Evolutionary conservation across 1,140 invertebrate genomes (phyloP).

Genomic region (Hypsibius dujardini): DNA sequence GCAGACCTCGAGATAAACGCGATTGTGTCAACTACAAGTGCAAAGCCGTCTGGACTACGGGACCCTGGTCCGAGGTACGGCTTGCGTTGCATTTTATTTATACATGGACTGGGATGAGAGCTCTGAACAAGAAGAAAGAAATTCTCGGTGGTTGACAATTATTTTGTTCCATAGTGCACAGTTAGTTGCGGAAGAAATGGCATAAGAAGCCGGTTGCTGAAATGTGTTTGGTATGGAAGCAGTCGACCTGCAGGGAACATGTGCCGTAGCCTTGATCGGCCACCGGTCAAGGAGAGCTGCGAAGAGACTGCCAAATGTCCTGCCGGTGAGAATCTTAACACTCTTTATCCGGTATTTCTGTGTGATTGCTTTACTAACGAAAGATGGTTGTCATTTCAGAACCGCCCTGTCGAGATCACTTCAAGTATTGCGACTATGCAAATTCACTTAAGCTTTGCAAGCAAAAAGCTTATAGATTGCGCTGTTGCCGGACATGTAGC

Average conservation of each 20-base stretch:
- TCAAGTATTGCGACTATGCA: slow-evolving; percentile 5
- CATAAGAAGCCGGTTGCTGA: background rate
- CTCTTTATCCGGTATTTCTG: background rate
- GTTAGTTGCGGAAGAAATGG: background rate
- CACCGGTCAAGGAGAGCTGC: background rate
- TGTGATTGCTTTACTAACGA: background rate
- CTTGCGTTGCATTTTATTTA: background rate
- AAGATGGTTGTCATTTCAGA: background rate
- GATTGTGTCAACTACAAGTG: slow-evolving; percentile 6
- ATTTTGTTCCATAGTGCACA: background rate
- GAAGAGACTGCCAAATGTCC: background rate
- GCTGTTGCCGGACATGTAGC: background rate
- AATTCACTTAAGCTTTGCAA: background rate
- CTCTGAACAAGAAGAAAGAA: too few relatives aligned
- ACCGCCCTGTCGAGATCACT: background rate
- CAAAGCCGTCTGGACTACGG: slow-evolving; percentile 1
- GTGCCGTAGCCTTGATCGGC: background rate
- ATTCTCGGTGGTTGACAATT: too few relatives aligned
- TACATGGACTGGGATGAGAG: too few relatives aligned
- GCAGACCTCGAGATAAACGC: background rate
- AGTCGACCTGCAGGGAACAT: background rate
- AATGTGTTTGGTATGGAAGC: slow-evolving; percentile 5
- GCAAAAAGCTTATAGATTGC: background rate
- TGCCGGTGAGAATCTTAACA: background rate
- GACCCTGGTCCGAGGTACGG: background rate